Conservation (phyloP, 2,888 invertebrate genomes). For the Terebella lapidaria region DNA sequence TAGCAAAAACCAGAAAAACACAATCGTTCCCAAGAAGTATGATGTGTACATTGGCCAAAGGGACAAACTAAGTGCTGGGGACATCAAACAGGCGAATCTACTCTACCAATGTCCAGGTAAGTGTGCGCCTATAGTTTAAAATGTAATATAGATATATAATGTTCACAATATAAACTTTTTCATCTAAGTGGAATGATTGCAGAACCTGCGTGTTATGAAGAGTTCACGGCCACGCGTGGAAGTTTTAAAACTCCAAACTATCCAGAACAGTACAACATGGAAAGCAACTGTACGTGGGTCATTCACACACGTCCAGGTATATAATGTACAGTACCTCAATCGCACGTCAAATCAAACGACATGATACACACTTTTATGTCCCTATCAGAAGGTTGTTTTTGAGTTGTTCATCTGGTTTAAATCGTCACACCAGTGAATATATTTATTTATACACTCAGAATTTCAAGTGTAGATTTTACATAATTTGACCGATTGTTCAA, state of each 20-base stretch:
- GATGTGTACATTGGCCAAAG: constrained; percentile 81
- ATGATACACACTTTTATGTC: background rate
- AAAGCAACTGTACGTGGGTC: constrained; percentile 20
- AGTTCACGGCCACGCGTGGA: constrained; percentile 8
- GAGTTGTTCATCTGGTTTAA: no score
- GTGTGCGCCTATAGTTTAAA: constrained; percentile 40
- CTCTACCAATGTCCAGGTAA: constrained; percentile 92
- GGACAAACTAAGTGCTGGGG: constrained; percentile 86
- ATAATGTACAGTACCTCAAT: background rate
- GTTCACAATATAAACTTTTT: no score
- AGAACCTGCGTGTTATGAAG: constrained; percentile 20
- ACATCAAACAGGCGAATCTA: constrained; percentile 93
- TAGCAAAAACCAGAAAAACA: constrained; percentile 19
- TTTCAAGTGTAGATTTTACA: no score
- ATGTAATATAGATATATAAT: no score
- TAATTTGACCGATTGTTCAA: no score
- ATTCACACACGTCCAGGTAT: constrained; percentile 19
- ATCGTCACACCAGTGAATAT: no score
- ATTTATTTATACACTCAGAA: no score
- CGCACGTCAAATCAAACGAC: background rate
- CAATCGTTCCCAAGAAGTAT: constrained; percentile 12
- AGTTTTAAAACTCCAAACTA: constrained; percentile 20
- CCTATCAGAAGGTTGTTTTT: no score
- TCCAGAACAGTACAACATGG: constrained; percentile 15
- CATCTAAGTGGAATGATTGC: no score